Base-by-base conservation (phyloP, 2,797 vertebrate species). In the Buceros bicornis region DNA sequence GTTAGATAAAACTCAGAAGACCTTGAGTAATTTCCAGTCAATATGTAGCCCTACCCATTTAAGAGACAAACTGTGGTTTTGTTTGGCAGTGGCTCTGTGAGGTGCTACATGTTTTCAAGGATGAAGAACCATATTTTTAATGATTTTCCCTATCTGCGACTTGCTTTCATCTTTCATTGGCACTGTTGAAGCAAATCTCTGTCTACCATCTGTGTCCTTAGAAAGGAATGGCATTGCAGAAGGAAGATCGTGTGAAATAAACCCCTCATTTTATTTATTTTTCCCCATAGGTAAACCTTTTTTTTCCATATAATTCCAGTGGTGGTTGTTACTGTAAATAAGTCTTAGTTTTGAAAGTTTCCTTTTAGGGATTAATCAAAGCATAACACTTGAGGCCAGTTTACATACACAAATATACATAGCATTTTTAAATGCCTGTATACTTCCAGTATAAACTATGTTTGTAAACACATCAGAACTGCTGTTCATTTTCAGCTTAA, bases 401-500 rank as follows among this genome's bases (percentile, higher is more conserved):
- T 91, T 78, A 53, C 22, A 43, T 90, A 43, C 53, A 35, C 66
- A 67, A 82, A 77, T 82, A 73, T 3, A 72, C 43, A 33, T 5
- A 43, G 33, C 16, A 20, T 87, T 93, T 93, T 73, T 45, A 84
- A 88, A 84, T 79, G 62, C 54, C 51, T 69, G 18, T 76, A 26
- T 79, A 43, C 70, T 94, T 90, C 86, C 73, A 82, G 16, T 51
- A 57, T 47, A 67, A 60, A 51, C 40, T 82, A 73, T 72, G 70
- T 94, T 94, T 93, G 90, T 95, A 96, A 95, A 94, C 65, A 88
- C 43, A 64, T 81, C 28, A 64, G 28, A 82, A 82, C 51, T 94
- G 82, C 80, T 93, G 73, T 91, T 93, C 77, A 43, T 82, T 95
- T 88, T 79, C 51, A 91, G 51, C 48, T 73, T 89, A 81, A 90